Base-by-base conservation (phyloP, 2,113 vertebrate genomes). In the Apodemus speciosus region DNA sequence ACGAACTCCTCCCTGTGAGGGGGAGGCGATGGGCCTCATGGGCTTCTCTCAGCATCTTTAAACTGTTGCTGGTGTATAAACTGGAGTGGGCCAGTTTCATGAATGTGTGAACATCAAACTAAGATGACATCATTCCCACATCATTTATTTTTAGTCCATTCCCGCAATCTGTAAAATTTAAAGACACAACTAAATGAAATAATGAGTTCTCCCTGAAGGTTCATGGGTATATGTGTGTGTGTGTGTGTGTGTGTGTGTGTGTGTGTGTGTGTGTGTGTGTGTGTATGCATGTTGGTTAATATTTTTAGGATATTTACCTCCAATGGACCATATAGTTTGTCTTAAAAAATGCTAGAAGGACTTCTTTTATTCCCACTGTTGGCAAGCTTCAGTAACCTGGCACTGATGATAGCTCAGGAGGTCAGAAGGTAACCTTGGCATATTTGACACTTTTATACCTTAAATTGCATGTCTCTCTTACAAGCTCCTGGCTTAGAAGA, bases 51-150 rank as follows among this genome's bases (percentile, higher is more conserved):
- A 21, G 1, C 2, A 30, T 18, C 4, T 62, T 46, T 62, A 1
- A 18, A 15, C 15, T 30, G 72, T 46, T 27, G 40, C 40, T 46
- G 21, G 40, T 46, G 13, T 43, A 46, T 46, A 71, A 56, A 40
- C 30, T 64, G 21, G 1, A 46, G 4, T 66, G 38, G n/a, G 25
- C 85, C n/a, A 25, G 46, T 32, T 35, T 77, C 27, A 62, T 16
- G 13, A 9, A 3, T 2, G 46, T 20, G 49, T 60, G 46, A 3
- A 30, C 32, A 4, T 23, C 56, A 53, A 8, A 60, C 9, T 21
- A 32, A 10, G 9, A 14, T 1, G 9, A 2, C 60, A 14, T 13
- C 11, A 11, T 51, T 35, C 32, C 14, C 15, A 0, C 1, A 49
- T 13, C n/a, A 10, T 38, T 68, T 53, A 46, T n/a, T 68, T 56